Conservation (phyloP, 2,888 invertebrate species). For the Alitta virens region DNA sequence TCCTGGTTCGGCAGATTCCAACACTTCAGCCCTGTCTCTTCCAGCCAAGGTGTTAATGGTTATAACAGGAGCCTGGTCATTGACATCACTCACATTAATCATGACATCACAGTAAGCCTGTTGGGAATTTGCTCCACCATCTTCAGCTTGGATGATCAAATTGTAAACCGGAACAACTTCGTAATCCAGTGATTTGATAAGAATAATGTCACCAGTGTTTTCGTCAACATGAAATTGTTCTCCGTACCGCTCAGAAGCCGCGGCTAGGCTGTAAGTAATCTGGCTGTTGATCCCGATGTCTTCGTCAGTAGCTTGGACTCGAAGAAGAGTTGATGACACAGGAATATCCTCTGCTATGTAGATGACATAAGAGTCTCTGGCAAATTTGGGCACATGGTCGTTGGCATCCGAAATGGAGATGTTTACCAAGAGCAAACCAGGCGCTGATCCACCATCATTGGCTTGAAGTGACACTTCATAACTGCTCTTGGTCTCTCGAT, state of each 20-base stretch:
- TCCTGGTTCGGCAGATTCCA: constrained; percentile 1
- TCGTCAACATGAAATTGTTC: constrained; percentile 12
- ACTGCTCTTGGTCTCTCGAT: constrained; percentile 83
- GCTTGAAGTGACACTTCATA: constrained; percentile 49
- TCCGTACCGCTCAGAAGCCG: neutral
- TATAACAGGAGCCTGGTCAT: constrained; percentile 16
- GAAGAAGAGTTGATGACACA: constrained; percentile 61
- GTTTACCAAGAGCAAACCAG: constrained; percentile 45
- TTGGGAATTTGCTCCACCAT: constrained; percentile 25
- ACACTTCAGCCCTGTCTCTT: constrained; percentile 9
- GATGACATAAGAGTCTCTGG: constrained; percentile 80
- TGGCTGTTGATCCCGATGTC: constrained; percentile 18
- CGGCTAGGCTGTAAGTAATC: constrained; percentile 9
- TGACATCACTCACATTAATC: constrained; percentile 19
- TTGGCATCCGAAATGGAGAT: constrained; percentile 52
- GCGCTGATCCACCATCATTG: constrained; percentile 7
- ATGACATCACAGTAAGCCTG: constrained; percentile 25
- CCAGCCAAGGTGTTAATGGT: constrained; percentile 11
- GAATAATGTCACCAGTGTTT: constrained; percentile 12
- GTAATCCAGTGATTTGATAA: constrained; percentile 8
- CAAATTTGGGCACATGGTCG: constrained; percentile 88
- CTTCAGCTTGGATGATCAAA: constrained; percentile 25
- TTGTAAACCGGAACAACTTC: constrained; percentile 15
- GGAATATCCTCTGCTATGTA: constrained; percentile 82
- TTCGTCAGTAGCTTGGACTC: constrained; percentile 11